These are phyloP conservation scores for Archaeoteleia sp. DNA, from an alignment of 2,888 invertebrate genomes.

Conservation along the genomic window DNA sequence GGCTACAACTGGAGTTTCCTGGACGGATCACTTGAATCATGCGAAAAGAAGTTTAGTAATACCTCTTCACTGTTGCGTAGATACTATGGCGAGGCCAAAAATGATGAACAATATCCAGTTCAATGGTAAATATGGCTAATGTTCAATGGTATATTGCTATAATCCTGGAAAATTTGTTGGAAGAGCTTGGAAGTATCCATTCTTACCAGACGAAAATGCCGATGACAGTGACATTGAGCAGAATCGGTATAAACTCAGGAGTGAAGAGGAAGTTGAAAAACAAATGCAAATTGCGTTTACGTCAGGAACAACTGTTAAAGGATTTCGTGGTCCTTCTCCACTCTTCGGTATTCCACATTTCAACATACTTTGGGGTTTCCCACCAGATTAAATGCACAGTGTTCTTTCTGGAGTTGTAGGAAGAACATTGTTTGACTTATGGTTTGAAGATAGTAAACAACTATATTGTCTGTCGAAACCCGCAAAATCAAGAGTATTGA, in stretches of 20 bases:
- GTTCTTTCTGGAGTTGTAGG: slow-evolving; percentile 9
- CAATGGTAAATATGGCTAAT: slow-evolving; percentile 20
- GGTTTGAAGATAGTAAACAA: slow-evolving; percentile 7
- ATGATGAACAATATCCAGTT: slow-evolving; percentile 8
- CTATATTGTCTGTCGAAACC: no score
- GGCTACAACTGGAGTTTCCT: slow-evolving; percentile 6
- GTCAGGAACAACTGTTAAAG: background rate
- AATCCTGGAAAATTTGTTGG: slow-evolving; percentile 6
- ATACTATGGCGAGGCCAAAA: slow-evolving; percentile 19
- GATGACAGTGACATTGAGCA: background rate
- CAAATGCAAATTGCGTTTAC: slow-evolving; percentile 8
- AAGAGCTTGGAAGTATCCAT: slow-evolving; percentile 13
- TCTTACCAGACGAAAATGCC: background rate
- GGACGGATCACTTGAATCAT: slow-evolving; percentile 2
- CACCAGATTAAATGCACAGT: slow-evolving; percentile 14
- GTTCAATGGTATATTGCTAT: slow-evolving; percentile 14
- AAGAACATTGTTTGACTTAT: slow-evolving; percentile 3
- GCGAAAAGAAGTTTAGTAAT: slow-evolving; percentile 2
- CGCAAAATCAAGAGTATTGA: slow-evolving; percentile 1
- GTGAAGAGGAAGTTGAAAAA: background rate
- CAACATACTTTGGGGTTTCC: slow-evolving; percentile 8
- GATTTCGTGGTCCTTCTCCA: slow-evolving; percentile 13
- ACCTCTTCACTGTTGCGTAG: slow-evolving; percentile 7
- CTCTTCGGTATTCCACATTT: slow-evolving; percentile 4
- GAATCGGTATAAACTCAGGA: background rate